Base-by-base conservation (phyloP, 2,888 invertebrate species). In the Drosophila barbarae region DNA sequence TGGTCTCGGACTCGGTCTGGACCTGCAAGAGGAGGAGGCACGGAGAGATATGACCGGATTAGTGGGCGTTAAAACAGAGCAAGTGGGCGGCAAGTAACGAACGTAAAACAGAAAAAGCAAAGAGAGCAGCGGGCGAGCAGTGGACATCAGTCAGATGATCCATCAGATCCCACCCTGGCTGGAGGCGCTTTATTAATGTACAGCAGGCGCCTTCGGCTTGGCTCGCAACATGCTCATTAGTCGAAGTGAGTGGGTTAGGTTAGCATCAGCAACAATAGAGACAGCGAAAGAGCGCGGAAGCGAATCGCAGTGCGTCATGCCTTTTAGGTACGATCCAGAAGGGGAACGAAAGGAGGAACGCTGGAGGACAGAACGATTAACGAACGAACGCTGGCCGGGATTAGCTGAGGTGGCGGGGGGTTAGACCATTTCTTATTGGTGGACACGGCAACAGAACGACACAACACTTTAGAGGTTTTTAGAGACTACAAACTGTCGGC, bases 1-100 rank as follows among this genome's bases (percentile, higher is more conserved):
- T 92, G 71, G 91, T 90, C 70, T 90, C 91, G 46, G 93, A 92
- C 78, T 93, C 93, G 65, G 93, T 92, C 74, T 92, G 93, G 78
- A 93, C 92, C 94, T 94, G 89, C 42, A 87, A 86, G 57, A 52
- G 67, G 21, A 52, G 64, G 18, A 79, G 56, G 13, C 49, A 55
- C 32, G 36, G 4, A 44, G 26, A 46, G 21, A 42, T 8, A 30
- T 1, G 28, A 10, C 7, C 6, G 5, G 7, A 51, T 32, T 39
- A 18, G 28, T 21, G 38, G 15, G 28, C 28, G 28, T 21, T 12
- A 41, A 5, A 18, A 57, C 18, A 51, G 10, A n/a, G 39, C 9
- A 36, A 15, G 15, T n/a, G 32, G 8, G 47, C 58, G 12, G 46
- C 63, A 30, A 54, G 51, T 55, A 73, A 59, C 49, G 57, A 73